phyloP scores from a whole-genome alignment of 2,797 vertebrate species.

The Setipinna tenuifilis region DNA sequence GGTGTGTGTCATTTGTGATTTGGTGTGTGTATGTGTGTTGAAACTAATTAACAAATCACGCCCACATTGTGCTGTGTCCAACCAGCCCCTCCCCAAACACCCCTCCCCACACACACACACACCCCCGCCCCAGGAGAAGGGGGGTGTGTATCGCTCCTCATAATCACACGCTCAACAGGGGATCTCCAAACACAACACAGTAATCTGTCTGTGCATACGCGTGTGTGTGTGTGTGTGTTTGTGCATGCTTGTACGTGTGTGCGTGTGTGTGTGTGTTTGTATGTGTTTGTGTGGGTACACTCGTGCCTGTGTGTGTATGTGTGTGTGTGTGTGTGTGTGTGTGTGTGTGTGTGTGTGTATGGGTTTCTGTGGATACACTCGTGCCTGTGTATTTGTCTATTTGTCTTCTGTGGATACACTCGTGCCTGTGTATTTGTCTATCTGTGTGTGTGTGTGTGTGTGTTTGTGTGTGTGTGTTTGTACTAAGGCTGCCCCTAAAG shows the following conservation, averaged over 20 bases:
- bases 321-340: too few species aligned
- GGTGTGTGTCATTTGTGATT: not conserved
- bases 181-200: not conserved
- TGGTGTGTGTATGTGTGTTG: slow-evolving; percentile 1
- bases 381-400: too few species aligned
- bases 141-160: not conserved
- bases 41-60: slow-evolving; percentile 13
- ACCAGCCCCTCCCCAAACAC: not conserved
- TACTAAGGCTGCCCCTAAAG: not conserved
- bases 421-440: not conserved
- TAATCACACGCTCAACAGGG: slow-evolving; percentile 6
- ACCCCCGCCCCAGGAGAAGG: not conserved
- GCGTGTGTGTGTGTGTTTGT: not conserved
- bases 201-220: not conserved
- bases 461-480: not conserved
- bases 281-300: not conserved
- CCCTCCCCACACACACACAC: not conserved
- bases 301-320: too few species aligned
- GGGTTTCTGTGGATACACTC: too few species aligned
- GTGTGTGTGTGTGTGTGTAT: too few species aligned
- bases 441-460: not conserved
- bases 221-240: not conserved
- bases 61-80: not conserved
- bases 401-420: too few species aligned
- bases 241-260: not conserved